phyloP scores from a whole-genome alignment of 2,888 invertebrate species.

The Mythimna vitellina region DNA sequence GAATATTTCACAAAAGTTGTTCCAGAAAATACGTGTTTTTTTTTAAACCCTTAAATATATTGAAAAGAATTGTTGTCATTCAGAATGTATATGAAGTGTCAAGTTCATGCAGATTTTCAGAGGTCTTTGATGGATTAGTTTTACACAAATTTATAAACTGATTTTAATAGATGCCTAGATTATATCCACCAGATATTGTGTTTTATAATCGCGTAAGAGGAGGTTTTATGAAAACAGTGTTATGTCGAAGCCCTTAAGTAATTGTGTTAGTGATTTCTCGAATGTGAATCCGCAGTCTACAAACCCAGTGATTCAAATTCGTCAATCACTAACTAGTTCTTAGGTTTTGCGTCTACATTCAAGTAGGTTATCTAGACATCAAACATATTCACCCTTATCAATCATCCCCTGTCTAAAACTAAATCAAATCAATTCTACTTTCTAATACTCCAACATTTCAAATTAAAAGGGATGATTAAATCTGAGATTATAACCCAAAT shows the following conservation, averaged over 20 bases:
- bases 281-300: not conserved
- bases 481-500: not conserved
- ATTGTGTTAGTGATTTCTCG: constrained; percentile 9
- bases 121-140: too few species aligned
- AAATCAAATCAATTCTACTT: constrained; percentile 8
- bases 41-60: too few species aligned
- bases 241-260: not conserved
- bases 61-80: too few species aligned
- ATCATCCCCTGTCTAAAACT: constrained; percentile 10
- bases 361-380: constrained; percentile 2
- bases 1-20: too few species aligned
- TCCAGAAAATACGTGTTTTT: too few species aligned
- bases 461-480: constrained; percentile 5
- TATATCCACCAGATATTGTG: too few species aligned
- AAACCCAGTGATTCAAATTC: constrained; percentile 27
- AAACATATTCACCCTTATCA: constrained; percentile 32
- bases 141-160: too few species aligned
- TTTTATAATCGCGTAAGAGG: too few species aligned
- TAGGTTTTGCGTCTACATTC: not conserved
- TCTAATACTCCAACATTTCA: constrained; percentile 1
- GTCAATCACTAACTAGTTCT: constrained; percentile 17
- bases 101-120: too few species aligned
- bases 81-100: too few species aligned
- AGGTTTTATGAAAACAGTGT: too few species aligned
- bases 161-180: too few species aligned